phyloP scores from a whole-genome alignment of 2,888 invertebrate species.

The Amphipoea lucens region DNA sequence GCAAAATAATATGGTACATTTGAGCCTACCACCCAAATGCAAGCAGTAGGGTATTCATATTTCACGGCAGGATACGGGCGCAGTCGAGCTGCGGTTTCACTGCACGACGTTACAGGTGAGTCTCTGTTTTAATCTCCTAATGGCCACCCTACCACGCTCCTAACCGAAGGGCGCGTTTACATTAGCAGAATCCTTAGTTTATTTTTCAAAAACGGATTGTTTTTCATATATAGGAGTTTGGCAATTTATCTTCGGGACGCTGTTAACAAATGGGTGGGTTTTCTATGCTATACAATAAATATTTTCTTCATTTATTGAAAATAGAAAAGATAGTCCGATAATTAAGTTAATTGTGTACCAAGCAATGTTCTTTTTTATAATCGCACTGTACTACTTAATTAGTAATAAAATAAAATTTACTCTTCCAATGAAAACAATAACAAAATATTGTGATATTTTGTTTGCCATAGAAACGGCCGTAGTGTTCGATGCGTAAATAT shows the following conservation, averaged over 20 bases:
- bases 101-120: conserved; percentile 80
- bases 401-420: background rate
- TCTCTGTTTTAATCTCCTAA: conserved; percentile 86
- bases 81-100: conserved; percentile 71
- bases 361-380: background rate
- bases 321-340: background rate
- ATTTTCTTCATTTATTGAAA: background rate
- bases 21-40: conserved; percentile 63
- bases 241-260: conserved; percentile 18
- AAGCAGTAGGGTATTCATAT: conserved; percentile 66
- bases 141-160: conserved; percentile 74
- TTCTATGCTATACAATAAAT: background rate
- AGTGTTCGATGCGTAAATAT: conserved; percentile 63
- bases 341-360: background rate
- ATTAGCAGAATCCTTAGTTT: conserved; percentile 7
- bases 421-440: conserved; percentile 11
- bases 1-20: conserved; percentile 56
- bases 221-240: conserved; percentile 14
- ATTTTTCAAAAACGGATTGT: conserved; percentile 5
- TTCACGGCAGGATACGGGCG: conserved; percentile 66
- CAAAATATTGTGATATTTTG: conserved; percentile 25
- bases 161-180: conserved; percentile 52
- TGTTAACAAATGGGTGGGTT: conserved; percentile 25
- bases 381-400: background rate
- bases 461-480: conserved; percentile 54